These are phyloP conservation scores for Sparus aurata DNA, from an alignment of 2,797 vertebrate species.

Conservation along the genomic window DNA sequence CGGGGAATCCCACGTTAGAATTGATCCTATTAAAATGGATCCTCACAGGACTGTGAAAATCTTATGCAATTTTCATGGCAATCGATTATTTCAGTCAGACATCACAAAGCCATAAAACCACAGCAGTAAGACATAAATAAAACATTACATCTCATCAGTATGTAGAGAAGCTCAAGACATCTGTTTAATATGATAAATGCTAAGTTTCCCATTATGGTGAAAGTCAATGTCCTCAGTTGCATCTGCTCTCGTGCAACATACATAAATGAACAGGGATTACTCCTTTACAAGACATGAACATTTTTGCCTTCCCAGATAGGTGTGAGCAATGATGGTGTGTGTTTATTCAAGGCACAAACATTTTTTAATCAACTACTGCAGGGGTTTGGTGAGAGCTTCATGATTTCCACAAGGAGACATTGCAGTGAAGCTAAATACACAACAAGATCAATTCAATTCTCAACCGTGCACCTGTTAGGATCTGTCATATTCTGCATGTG, in stretches of 20 bases:
- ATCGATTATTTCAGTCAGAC: background rate
- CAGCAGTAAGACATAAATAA: background rate
- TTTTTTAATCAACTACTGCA: conserved; percentile 43
- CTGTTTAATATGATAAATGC: background rate
- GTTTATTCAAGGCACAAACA: conserved; percentile 64
- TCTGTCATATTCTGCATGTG: conserved; percentile 7
- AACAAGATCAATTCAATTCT: background rate
- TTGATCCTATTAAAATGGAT: background rate
- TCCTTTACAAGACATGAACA: background rate
- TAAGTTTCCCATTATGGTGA: background rate
- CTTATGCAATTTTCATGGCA: background rate
- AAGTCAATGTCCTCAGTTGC: background rate
- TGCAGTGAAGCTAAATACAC: conserved; percentile 39
- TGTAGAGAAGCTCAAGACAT: background rate
- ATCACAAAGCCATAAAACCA: background rate
- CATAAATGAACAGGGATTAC: background rate
- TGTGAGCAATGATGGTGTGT: conserved; percentile 31
- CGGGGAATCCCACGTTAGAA: background rate
- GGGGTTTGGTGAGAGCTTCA: conserved; percentile 8
- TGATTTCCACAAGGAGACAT: conserved; percentile 36
- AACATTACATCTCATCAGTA: conserved; percentile 8
- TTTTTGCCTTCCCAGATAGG: conserved; percentile 4
- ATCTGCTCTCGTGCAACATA: background rate
- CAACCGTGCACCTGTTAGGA: background rate
- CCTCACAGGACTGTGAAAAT: background rate